These are phyloP conservation scores for Drosophila malerkotliana DNA, from an alignment of 1,140 invertebrate species.

Conservation along the genomic window DNA sequence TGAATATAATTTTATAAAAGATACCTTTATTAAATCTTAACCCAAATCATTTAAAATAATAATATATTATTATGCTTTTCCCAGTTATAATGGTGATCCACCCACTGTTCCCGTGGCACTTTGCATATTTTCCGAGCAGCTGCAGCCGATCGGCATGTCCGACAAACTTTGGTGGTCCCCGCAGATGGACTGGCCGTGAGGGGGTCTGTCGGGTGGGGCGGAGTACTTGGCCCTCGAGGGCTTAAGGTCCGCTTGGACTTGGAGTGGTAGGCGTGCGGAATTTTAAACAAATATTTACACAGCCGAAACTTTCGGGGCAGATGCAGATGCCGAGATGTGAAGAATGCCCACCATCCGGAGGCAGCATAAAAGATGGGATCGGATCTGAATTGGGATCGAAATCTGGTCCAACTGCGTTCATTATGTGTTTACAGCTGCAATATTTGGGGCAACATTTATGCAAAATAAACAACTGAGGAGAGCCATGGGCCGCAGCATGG, in stretches of 20 bases:
- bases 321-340: constrained; percentile 26
- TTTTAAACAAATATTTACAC: constrained; percentile 80
- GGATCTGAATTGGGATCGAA: constrained; percentile 25
- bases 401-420: constrained; percentile 54
- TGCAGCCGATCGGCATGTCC: constrained; percentile 48
- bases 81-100: neutral
- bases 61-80: neutral
- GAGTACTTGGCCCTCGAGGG: constrained; percentile 32
- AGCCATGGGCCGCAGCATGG: constrained; percentile 4
- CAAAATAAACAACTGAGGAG: constrained; percentile 70
- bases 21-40: too few relatives aligned
- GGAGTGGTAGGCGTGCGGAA: constrained; percentile 68
- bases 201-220: constrained; percentile 10
- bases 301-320: constrained; percentile 60
- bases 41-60: neutral
- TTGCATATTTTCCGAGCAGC: constrained; percentile 69
- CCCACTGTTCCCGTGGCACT: constrained; percentile 50
- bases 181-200: constrained; percentile 15
- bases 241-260: constrained; percentile 21
- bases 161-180: constrained; percentile 66
- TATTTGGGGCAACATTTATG: constrained; percentile 83
- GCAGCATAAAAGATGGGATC: constrained; percentile 49
- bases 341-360: constrained; percentile 43
- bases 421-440: constrained; percentile 81
- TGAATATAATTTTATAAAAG: too few relatives aligned